Percentiles rank a stretch among this genome's conserved stretches.
Evolutionary conservation across 2,113 vertebrate species (phyloP).

Genomic region (Bambusicola thoracicus): DNA sequence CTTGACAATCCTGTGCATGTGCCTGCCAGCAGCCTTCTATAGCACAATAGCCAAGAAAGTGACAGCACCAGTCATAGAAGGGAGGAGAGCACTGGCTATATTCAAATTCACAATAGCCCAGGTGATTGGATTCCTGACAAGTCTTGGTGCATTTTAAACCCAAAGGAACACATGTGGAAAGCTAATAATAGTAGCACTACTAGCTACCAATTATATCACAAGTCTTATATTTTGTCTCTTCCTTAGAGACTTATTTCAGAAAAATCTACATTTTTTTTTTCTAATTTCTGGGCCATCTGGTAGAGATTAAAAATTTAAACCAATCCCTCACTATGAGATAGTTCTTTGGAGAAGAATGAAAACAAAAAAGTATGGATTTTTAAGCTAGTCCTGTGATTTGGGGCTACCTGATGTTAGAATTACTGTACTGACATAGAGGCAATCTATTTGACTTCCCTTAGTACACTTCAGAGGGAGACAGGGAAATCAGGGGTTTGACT

Average conservation of each 20-base stretch:
- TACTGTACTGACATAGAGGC: not conserved
- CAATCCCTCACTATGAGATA: not conserved
- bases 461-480: not conserved
- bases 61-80: not conserved
- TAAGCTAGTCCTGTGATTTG: not conserved
- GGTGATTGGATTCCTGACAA: not conserved
- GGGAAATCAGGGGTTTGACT: not conserved
- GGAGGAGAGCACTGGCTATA: not conserved
- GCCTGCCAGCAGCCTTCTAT: not conserved
- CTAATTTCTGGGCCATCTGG: not conserved
- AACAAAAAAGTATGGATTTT: not conserved
- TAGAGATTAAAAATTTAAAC: not conserved
- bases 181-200: not conserved
- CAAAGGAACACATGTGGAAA: not conserved
- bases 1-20: not conserved
- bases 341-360: not conserved
- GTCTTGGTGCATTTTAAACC: not conserved
- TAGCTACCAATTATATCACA: not conserved
- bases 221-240: not conserved
- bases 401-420: not conserved
- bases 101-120: not conserved
- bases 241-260: not conserved
- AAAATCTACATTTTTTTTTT: not conserved
- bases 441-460: not conserved
- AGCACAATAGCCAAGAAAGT: not conserved